phyloP scores from a whole-genome alignment of 2,113 vertebrate genomes.

The Psilopsiagon aurifrons region DNA sequence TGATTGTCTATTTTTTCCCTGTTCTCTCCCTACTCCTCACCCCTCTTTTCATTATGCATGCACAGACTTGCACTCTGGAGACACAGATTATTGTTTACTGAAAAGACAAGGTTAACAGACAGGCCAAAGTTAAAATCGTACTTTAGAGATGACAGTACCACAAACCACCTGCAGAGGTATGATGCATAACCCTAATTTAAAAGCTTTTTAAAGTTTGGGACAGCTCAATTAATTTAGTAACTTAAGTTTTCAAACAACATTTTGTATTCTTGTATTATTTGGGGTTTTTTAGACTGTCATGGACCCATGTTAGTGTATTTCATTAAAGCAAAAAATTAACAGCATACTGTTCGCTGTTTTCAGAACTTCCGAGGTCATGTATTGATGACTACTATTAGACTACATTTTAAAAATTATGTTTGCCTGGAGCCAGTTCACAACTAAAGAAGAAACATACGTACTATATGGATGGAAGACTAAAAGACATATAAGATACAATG shows the following conservation, averaged over 20 bases:
- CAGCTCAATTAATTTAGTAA: background rate
- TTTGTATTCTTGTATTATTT: background rate
- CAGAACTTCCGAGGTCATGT: background rate
- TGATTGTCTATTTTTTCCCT: background rate
- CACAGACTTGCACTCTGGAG: background rate
- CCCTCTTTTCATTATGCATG: background rate
- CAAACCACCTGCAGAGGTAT: background rate
- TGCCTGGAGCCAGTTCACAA: background rate
- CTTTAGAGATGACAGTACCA: background rate
- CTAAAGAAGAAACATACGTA: background rate
- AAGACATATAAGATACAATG: background rate
- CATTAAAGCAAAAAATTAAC: background rate
- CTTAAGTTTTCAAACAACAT: background rate
- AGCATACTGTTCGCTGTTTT: background rate
- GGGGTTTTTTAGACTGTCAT: background rate
- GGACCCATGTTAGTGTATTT: background rate
- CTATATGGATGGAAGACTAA: background rate
- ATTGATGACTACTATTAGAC: background rate
- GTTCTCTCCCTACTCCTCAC: accelerated
- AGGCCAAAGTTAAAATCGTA: background rate
- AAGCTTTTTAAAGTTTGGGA: background rate
- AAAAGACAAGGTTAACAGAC: background rate
- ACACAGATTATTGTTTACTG: background rate
- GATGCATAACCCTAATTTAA: background rate
- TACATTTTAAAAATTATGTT: background rate